A percentile compares a stretch with the other conserved stretches of the same genome.
phyloP scores from a whole-genome alignment of 2,113 vertebrate genomes.

The Antigone vipio region DNA sequence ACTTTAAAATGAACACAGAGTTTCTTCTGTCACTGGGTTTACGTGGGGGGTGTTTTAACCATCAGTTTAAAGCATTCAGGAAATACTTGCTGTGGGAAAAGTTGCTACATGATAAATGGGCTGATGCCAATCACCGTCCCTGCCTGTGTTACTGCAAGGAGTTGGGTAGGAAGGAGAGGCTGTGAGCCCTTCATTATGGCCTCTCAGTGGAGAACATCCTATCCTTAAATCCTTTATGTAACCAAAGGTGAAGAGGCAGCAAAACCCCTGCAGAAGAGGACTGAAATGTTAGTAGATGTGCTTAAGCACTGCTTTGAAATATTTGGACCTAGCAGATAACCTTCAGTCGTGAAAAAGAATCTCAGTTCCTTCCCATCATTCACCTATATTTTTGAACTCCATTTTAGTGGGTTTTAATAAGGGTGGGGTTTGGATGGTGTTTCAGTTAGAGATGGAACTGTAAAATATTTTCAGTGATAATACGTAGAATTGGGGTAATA shows the following conservation, averaged over 20 bases:
- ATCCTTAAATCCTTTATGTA: neutral
- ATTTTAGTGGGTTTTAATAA: neutral
- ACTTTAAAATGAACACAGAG: neutral
- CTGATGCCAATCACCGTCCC: neutral
- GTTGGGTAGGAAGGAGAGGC: neutral
- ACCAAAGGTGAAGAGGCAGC: neutral
- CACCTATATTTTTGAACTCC: neutral
- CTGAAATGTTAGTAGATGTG: neutral
- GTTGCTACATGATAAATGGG: neutral
- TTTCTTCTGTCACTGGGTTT: neutral
- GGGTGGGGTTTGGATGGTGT: neutral
- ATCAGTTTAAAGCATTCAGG: accelerated
- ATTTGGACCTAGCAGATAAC: neutral
- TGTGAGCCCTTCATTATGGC: neutral
- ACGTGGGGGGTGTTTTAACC: neutral
- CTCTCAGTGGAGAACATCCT: neutral
- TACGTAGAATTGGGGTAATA: neutral
- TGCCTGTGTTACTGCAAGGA: neutral
- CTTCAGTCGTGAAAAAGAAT: neutral
- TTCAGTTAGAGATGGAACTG: neutral
- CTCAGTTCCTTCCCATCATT: neutral
- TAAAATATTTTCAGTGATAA: neutral
- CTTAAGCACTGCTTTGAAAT: neutral
- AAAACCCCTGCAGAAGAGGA: neutral
- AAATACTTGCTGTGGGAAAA: neutral